phyloP scores from a whole-genome alignment of 1,140 invertebrate genomes.

The Lysiphlebus fabarum region DNA sequence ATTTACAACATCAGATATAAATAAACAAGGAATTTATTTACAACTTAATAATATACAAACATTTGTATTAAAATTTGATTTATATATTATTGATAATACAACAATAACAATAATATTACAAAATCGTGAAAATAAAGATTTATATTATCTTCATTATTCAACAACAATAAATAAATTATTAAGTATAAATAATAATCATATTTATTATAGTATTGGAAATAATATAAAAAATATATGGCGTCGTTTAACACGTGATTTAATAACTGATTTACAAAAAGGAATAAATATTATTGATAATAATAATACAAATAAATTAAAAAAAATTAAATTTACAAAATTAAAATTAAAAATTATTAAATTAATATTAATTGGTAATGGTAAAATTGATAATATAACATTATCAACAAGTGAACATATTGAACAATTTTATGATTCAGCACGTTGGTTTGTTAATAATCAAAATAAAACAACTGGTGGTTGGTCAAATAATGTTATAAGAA shows the following conservation, averaged over 20 bases:
- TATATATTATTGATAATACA: constrained; percentile 72
- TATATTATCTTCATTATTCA: constrained; percentile 80
- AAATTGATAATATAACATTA: constrained; percentile 78
- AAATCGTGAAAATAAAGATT: constrained; percentile 72
- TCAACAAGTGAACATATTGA: constrained; percentile 80
- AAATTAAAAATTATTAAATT: constrained; percentile 72
- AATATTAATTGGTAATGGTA: constrained; percentile 71
- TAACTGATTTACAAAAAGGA: constrained; percentile 90
- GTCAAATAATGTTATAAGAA: constrained; percentile 81
- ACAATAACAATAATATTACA: constrained; percentile 76
- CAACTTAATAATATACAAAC: constrained; percentile 72
- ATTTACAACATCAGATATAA: constrained; percentile 70
- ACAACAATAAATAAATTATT: constrained; percentile 68
- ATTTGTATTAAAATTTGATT: constrained; percentile 74
- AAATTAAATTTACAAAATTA: constrained; percentile 68
- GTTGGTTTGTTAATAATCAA: constrained; percentile 90
- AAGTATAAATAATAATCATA: constrained; percentile 67
- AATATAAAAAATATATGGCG: constrained; percentile 68
- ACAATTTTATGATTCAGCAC: constrained; percentile 88
- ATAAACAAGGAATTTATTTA: constrained; percentile 66
- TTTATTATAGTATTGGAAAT: constrained; percentile 82
- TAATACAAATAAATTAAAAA: constrained; percentile 53
- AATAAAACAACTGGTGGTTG: constrained; percentile 78
- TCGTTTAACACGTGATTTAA: constrained; percentile 80
- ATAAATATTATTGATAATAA: constrained; percentile 59